These are phyloP conservation scores for Chymomyza caudatula DNA, from an alignment of 2,888 invertebrate genomes.

Conservation along the genomic window DNA sequence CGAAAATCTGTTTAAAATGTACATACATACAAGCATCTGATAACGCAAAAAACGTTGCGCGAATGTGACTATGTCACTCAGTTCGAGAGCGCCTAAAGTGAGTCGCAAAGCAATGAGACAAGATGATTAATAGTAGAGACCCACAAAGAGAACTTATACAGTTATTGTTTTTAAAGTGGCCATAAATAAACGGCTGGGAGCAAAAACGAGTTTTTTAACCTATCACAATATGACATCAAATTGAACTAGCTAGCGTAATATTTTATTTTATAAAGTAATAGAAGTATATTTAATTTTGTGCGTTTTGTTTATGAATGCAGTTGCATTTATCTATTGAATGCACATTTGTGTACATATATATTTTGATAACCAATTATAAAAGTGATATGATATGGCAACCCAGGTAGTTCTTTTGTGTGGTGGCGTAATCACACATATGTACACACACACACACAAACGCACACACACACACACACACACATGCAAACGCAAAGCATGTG, in stretches of 20 bases:
- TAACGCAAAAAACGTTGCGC: background rate
- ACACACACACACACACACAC: background rate
- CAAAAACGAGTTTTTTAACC: background rate
- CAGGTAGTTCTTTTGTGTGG: constrained; percentile 35
- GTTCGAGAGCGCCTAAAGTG: background rate
- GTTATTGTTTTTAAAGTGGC: background rate
- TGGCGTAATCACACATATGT: constrained; percentile 6
- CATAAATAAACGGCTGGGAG: background rate
- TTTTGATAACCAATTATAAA: constrained; percentile 6
- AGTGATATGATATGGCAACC: constrained; percentile 23
- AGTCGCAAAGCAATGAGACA: too few relatives aligned
- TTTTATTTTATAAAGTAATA: background rate
- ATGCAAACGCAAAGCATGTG: background rate
- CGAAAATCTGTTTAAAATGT: too few relatives aligned
- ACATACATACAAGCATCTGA: constrained; percentile 8
- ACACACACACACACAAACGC: background rate
- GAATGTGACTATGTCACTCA: background rate
- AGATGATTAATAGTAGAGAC: background rate
- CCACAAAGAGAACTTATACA: background rate
- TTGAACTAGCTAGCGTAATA: background rate
- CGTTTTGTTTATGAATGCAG: background rate
- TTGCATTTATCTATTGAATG: background rate
- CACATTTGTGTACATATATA: background rate
- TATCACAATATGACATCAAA: background rate
- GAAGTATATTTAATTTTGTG: background rate